Conservation (phyloP, 2,113 vertebrate genomes). For the Setophaga kirtlandii region DNA sequence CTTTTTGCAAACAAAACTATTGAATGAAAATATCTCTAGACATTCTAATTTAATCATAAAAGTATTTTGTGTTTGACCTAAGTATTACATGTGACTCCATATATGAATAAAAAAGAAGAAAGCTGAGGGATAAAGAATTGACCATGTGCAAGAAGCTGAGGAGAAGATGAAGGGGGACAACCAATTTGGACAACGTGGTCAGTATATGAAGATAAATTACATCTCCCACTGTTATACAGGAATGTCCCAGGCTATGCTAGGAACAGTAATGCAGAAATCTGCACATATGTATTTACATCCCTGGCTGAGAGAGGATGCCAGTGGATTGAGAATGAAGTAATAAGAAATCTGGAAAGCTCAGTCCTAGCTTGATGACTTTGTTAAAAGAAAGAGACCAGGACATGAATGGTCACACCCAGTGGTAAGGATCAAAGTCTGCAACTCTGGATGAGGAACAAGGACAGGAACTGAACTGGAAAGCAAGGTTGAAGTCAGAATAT, state of each 20-base stretch:
- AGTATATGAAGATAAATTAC: neutral
- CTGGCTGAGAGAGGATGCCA: neutral
- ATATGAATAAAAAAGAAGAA: neutral
- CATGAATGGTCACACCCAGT: neutral
- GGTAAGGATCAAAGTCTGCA: neutral
- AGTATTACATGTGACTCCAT: neutral
- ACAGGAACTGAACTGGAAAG: conserved; percentile 2
- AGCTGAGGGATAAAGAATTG: neutral
- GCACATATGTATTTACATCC: neutral
- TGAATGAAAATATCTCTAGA: neutral
- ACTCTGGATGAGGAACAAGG: neutral
- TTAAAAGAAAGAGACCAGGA: neutral
- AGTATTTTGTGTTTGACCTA: neutral
- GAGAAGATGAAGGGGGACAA: neutral
- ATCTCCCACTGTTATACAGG: neutral
- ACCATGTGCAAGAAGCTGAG: neutral
- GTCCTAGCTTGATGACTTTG: neutral
- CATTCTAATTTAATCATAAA: neutral
- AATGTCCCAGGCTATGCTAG: neutral
- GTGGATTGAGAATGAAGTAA: neutral
- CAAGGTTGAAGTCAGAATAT: neutral
- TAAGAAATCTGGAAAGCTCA: neutral
- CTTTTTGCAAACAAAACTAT: neutral
- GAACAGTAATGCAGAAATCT: neutral
- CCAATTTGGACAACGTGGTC: neutral